Evolutionary conservation across 2,797 vertebrate species (phyloP).

Genomic region (Pangasius larnaudii): DNA sequence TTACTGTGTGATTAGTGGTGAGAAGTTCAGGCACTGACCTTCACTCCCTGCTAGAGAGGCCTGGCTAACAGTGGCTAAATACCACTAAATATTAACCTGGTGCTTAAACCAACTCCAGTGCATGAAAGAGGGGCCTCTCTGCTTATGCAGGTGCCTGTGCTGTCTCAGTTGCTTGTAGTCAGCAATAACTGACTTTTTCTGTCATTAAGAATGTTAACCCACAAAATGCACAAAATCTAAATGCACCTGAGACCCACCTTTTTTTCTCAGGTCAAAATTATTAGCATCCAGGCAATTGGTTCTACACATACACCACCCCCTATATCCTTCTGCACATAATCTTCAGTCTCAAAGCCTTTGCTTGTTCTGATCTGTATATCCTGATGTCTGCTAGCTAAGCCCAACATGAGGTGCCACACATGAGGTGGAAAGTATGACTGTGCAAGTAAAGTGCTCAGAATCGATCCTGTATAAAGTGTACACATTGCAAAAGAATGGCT

Average conservation of each 20-base stretch:
- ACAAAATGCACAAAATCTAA: neutral
- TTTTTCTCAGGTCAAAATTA: conserved; percentile 5
- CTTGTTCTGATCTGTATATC: neutral
- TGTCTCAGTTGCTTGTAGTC: neutral
- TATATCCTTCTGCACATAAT: neutral
- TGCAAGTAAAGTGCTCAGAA: neutral
- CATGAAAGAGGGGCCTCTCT: neutral
- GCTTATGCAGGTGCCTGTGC: neutral
- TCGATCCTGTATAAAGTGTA: neutral
- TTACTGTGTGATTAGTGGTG: neutral
- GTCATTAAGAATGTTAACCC: neutral
- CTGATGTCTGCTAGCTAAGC: neutral
- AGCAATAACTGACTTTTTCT: neutral
- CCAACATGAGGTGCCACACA: neutral
- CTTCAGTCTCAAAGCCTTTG: neutral
- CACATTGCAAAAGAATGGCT: neutral
- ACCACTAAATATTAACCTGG: conserved; percentile 54
- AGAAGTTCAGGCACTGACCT: conserved; percentile 45
- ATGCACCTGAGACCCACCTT: neutral
- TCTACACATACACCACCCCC: neutral
- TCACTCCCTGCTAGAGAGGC: conserved; percentile 38
- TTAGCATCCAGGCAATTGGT: neutral
- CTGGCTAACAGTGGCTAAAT: conserved; percentile 25
- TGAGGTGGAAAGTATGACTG: conserved; percentile 2
- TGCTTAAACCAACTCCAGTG: conserved; percentile 21